These are phyloP conservation scores for Eonycteris spelaea DNA, from an alignment of 2,113 vertebrate genomes.

Conservation along the genomic window DNA sequence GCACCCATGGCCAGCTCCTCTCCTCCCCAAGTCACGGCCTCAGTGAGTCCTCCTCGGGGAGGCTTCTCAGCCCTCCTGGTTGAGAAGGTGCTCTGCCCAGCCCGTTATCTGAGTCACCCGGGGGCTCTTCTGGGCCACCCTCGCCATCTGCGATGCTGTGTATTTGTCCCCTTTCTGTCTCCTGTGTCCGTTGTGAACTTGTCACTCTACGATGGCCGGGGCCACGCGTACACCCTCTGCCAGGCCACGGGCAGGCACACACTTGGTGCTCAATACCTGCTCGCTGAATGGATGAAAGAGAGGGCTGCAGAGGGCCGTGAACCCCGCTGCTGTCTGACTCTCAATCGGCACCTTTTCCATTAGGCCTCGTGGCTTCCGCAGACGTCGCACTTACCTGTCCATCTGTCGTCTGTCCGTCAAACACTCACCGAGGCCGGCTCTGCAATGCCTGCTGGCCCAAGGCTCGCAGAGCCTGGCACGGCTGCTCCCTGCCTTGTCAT, in stretches of 20 bases:
- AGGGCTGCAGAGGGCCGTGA: rapidly evolving
- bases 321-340: background rate
- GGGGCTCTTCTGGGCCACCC: rapidly evolving
- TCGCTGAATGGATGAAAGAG: rapidly evolving
- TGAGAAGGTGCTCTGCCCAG: background rate
- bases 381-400: background rate
- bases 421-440: background rate
- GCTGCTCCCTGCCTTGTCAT: background rate
- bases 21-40: rapidly evolving
- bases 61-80: background rate
- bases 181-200: rapidly evolving
- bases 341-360: rapidly evolving
- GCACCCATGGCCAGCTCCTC: too few species aligned
- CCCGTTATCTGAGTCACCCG: rapidly evolving
- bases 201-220: background rate
- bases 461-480: background rate
- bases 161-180: rapidly evolving
- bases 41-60: background rate
- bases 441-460: background rate
- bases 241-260: rapidly evolving
- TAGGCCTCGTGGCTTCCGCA: rapidly evolving
- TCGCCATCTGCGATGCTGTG: rapidly evolving
- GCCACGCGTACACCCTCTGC: rapidly evolving
- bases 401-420: background rate
- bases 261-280: rapidly evolving